Evolutionary conservation across 2,888 invertebrate species (phyloP), one percentile per base, ranked within the genome.

Genomic region (Pogonocherus hispidulus): DNA sequence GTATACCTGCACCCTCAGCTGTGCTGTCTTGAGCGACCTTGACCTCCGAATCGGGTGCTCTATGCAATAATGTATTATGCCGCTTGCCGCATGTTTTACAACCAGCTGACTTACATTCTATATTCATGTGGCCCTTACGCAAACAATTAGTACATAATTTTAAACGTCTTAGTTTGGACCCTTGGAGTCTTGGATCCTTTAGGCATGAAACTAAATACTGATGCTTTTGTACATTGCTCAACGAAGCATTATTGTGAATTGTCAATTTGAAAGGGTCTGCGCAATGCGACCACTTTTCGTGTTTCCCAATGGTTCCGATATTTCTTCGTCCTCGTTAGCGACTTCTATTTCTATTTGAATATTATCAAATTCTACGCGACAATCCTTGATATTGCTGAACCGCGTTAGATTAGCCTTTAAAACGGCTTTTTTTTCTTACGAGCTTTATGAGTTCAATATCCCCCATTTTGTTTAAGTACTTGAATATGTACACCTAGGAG

Each of bases 81-180:
- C 32, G 27, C 35, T 54, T 32, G 8, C 32, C 18, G 16, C 54
- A 54, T 54, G 27, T 54, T 16, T 32, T 32, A 16, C 54, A 54
- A 11, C n/a, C 22, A 14, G 35, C 16, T 9, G 18, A 27, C 16
- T 32, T 32, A 35, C 54, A 54, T n/a, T 54, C 35, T 18, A 63
- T 64, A 11, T 63, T 60, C 14, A 32, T 20, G 32, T 69, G 68
- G 27, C 49, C 63, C 9, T 35, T 37, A 14, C 49, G 14, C n/a
- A 70, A 27, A 27, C 70, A 68, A 16, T 70, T 70, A n/a, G 65
- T 27, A 35, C 70, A 70, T 8, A 68, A 32, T 9, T 54, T 52
- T 32, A 68, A 37, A 16, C 52, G 56, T 46, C 60, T 70, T n/a
- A 56, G 44, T 32, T 41, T 35, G 20, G 8, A 27, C 27, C 27